Evolutionary conservation across 2,888 invertebrate species (phyloP), one percentile per base, ranked within the genome.

Genomic region (Drosophila buzzatii): DNA sequence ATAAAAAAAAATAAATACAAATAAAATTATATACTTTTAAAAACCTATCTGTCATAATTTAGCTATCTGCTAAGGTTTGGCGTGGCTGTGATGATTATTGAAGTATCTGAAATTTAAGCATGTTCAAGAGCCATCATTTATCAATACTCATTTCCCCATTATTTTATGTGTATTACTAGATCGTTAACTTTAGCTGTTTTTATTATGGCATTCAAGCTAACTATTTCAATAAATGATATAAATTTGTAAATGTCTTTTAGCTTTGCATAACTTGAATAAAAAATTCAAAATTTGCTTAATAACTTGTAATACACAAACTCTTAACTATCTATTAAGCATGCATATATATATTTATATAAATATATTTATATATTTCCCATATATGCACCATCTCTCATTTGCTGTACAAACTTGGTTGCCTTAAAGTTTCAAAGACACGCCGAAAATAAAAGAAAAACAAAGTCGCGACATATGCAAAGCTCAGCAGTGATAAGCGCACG

Each of bases 391-490:
- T 41, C 41, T 41, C 44, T 58, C 61, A 39, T 47, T 42, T 67
- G 52, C 66, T 14, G 37, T 10, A 2, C 12, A 39, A 20, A 23
- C 53, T 39, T 12, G 6, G 27, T 31, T 27, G 72, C 68, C 31
- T 51, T 23, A 9, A 64, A 68, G 60, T 58, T 62, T 33, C 31
- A 23, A 16, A 23, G 61, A 18, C 52, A 47, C n/a, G 3, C 0
- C 1, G 2, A 23, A 53, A 23, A 23, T 31, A 42, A 56, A 56
- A 35, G 49, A 79, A 84, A 84, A 84, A 79, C 81, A 72, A 39
- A 44, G 68, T 64, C 78, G 86, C 86, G 84, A 85, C 84, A 84
- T 83, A 85, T 85, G 84, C 84, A 85, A 85, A 85, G 74, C 73
- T 73, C 82, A 49, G 69, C 79, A 58, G 78, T 84, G 84, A 85